Percentiles rank a stretch among this genome's conserved stretches.
These are phyloP conservation scores for Puma concolor DNA, from an alignment of 2,113 vertebrate species.

Conservation along the genomic window DNA sequence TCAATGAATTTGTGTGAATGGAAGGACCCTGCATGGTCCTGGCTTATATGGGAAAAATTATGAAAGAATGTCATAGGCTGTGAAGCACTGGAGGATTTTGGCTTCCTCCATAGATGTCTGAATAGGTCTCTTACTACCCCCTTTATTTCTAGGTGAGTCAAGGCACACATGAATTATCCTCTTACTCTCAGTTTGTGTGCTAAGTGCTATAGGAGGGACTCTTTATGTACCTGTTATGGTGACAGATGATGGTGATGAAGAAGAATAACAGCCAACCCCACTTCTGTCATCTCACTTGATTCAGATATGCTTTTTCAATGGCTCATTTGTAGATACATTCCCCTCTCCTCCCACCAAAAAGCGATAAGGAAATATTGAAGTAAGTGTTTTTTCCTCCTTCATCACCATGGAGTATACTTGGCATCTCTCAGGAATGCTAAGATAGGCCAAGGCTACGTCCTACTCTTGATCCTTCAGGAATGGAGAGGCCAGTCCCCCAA, in stretches of 20 bases:
- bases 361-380: not conserved
- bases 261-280: not conserved
- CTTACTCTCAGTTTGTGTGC: not conserved
- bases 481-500: not conserved
- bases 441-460: not conserved
- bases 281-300: not conserved
- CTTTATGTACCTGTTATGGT: not conserved
- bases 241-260: not conserved
- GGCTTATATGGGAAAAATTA: not conserved
- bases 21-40: not conserved
- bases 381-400: not conserved
- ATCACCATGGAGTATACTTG: no score
- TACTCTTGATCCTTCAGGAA: not conserved
- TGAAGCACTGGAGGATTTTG: not conserved
- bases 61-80: not conserved
- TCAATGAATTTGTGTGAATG: not conserved
- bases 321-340: not conserved
- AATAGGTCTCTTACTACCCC: not conserved
- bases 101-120: not conserved
- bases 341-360: not conserved
- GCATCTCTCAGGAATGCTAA: not conserved
- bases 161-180: not conserved
- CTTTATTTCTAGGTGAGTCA: not conserved
- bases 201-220: not conserved
- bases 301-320: not conserved